These are phyloP conservation scores for Mycalesis mineus DNA, from an alignment of 2,888 invertebrate genomes.

Conservation along the genomic window DNA sequence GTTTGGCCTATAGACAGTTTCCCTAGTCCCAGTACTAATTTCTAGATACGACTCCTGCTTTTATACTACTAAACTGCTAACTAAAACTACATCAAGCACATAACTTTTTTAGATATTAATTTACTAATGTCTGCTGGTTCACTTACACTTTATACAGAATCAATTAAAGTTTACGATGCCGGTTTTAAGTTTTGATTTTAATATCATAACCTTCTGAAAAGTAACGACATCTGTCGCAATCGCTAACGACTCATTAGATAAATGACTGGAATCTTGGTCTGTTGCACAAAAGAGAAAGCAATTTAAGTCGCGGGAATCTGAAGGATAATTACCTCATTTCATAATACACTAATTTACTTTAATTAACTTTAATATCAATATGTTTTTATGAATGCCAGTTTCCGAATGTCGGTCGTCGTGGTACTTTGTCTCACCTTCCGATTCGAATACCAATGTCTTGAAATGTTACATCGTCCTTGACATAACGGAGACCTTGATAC, in stretches of 20 bases:
- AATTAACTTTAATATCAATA: slow-evolving; percentile 45
- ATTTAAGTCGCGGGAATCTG: slow-evolving; percentile 29
- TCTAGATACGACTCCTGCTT: no score
- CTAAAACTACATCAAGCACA: no score
- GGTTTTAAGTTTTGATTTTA: not conserved
- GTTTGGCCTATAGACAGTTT: no score
- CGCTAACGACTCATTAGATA: slow-evolving; percentile 20
- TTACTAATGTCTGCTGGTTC: no score
- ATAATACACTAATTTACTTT: slow-evolving; percentile 36
- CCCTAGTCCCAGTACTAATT: no score
- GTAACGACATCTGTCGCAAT: not conserved
- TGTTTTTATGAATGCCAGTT: slow-evolving; percentile 40
- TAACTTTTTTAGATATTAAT: no score
- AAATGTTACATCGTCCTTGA: not conserved
- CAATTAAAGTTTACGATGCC: not conserved
- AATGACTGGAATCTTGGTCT: slow-evolving; percentile 14
- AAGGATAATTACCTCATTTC: slow-evolving; percentile 43
- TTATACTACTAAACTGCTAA: no score
- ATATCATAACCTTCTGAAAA: not conserved
- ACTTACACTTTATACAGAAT: not conserved
- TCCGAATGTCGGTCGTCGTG: slow-evolving; percentile 31
- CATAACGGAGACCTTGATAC: not conserved
- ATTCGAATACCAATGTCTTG: not conserved
- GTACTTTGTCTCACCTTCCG: not conserved
- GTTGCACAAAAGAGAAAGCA: slow-evolving; percentile 35